Percentiles rank a stretch among this genome's conserved stretches.
Evolutionary conservation across 2,113 vertebrate genomes (phyloP).

Genomic region (Oncorhynchus nerka): DNA sequence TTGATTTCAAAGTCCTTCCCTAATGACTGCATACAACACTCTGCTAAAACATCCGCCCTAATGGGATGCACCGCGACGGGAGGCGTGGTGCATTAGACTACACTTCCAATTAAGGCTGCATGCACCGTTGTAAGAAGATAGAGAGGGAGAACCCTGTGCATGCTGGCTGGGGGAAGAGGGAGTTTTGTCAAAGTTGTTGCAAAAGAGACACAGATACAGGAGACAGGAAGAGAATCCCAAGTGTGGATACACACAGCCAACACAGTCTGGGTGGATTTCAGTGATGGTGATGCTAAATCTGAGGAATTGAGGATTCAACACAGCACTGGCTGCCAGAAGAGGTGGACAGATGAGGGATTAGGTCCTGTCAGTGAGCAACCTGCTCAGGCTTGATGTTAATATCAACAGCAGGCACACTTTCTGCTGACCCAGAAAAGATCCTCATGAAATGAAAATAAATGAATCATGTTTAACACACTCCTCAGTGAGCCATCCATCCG

Average conservation of each 20-base stretch:
- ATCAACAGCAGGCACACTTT: constrained; percentile 25
- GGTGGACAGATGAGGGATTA: constrained; percentile 39
- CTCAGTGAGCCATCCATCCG: constrained; percentile 15
- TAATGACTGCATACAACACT: constrained; percentile 45
- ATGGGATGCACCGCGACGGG: constrained; percentile 34
- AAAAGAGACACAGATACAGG: constrained; percentile 45
- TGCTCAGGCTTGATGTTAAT: constrained; percentile 16
- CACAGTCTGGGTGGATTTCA: constrained; percentile 19
- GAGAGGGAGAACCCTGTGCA: constrained; percentile 40
- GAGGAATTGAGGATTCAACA: constrained; percentile 24
- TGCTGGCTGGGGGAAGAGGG: constrained; percentile 15
- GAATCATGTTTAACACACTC: constrained; percentile 21
- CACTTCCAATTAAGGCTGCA: constrained; percentile 57
- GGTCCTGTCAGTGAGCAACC: constrained; percentile 3
- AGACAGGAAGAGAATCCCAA: constrained; percentile 23
- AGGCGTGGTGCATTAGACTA: constrained; percentile 31
- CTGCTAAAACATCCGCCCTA: constrained; percentile 32
- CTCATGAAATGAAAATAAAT: neutral
- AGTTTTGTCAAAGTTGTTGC: constrained; percentile 55
- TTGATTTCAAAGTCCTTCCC: constrained; percentile 48
- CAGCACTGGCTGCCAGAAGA: constrained; percentile 27
- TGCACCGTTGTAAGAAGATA: constrained; percentile 18
- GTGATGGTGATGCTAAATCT: constrained; percentile 19
- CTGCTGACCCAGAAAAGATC: constrained; percentile 36
- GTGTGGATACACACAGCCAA: neutral